These are phyloP conservation scores for Seriola quinqueradiata DNA, from an alignment of 2,113 vertebrate species.

Conservation along the genomic window DNA sequence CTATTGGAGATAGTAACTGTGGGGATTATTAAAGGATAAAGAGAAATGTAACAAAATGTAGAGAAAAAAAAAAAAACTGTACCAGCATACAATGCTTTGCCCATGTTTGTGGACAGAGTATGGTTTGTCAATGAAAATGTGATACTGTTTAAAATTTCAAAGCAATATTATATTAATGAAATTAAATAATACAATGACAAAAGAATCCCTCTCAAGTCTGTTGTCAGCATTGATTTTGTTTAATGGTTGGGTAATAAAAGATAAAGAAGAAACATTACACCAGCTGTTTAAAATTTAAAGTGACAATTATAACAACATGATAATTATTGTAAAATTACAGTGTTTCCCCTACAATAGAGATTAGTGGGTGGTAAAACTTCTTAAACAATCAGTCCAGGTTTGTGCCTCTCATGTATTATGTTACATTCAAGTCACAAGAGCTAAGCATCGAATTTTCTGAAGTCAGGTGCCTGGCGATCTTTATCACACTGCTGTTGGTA, in stretches of 20 bases:
- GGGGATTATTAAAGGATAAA: slow-evolving; percentile 37
- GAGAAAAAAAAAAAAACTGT: slow-evolving; percentile 61
- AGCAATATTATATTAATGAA: slow-evolving; percentile 84
- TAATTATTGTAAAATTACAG: slow-evolving; percentile 50
- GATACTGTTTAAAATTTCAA: slow-evolving; percentile 79
- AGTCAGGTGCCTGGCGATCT: slow-evolving; percentile 3
- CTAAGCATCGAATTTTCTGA: not conserved
- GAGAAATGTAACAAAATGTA: slow-evolving; percentile 59
- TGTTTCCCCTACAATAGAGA: slow-evolving; percentile 48
- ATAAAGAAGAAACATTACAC: slow-evolving; percentile 26
- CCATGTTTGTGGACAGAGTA: slow-evolving; percentile 78
- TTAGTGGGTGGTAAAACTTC: slow-evolving; percentile 52
- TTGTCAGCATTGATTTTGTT: slow-evolving; percentile 62
- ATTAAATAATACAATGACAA: slow-evolving; percentile 79
- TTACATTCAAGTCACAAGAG: slow-evolving; percentile 27
- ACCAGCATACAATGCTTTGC: slow-evolving; percentile 80
- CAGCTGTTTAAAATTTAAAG: slow-evolving; percentile 44
- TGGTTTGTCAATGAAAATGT: slow-evolving; percentile 80
- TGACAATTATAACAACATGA: slow-evolving; percentile 34
- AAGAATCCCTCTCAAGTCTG: slow-evolving; percentile 66
- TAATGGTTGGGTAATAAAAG: slow-evolving; percentile 34
- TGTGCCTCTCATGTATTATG: slow-evolving; percentile 14
- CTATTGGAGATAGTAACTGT: slow-evolving; percentile 58
- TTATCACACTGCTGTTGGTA: not conserved
- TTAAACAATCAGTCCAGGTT: slow-evolving; percentile 43